Conservation (phyloP, 2,113 vertebrate species). For the Malurus melanocephalus region DNA sequence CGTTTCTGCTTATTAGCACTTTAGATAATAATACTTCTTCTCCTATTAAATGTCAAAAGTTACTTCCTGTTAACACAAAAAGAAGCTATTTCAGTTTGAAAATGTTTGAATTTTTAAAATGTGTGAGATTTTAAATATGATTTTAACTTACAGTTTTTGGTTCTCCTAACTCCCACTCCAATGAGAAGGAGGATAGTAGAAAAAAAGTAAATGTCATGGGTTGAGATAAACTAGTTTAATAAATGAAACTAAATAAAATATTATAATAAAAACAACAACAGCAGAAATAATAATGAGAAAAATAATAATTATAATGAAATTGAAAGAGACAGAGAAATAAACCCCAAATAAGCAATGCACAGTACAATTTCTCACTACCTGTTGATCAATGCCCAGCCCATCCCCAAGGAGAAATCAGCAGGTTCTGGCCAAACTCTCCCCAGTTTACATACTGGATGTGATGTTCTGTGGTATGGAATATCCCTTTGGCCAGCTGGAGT, state of each 20-base stretch:
- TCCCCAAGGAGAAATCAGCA: neutral
- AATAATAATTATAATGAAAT: neutral
- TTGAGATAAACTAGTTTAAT: neutral
- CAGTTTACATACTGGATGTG: neutral
- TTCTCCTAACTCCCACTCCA: neutral
- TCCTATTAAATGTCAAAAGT: neutral
- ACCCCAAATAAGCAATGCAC: neutral
- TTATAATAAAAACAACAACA: neutral
- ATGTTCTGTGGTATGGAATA: accelerated
- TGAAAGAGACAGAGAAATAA: neutral
- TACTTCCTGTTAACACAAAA: neutral
- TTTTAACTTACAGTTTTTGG: neutral
- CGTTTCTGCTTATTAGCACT: neutral
- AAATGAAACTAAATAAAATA: neutral
- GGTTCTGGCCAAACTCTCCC: neutral
- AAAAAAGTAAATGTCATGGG: neutral
- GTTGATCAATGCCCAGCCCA: neutral
- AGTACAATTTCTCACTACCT: neutral
- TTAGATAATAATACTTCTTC: neutral
- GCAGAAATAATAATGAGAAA: neutral
- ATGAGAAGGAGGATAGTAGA: neutral
- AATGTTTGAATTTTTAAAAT: neutral
- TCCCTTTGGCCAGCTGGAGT: neutral
- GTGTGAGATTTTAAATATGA: neutral
- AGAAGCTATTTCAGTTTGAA: neutral